phyloP scores from a whole-genome alignment of 2,797 vertebrate genomes.

The Acridotheres tristis region DNA sequence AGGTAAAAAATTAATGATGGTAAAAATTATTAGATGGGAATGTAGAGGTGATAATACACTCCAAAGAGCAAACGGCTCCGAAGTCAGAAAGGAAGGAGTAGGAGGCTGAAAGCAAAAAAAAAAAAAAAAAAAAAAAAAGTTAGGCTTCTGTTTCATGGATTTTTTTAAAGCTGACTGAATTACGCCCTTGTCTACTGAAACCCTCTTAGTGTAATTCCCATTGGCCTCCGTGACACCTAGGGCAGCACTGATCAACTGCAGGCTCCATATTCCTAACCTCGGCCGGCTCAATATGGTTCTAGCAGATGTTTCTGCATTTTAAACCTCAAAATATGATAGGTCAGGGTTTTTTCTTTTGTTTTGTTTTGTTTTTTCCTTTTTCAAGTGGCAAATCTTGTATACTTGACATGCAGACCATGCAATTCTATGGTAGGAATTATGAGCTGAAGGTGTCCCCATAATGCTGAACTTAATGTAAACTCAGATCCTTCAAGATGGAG shows the following conservation, averaged over 20 bases:
- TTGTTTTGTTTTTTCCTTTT: background rate
- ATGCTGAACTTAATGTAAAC: background rate
- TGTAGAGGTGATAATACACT: slow-evolving; percentile 7
- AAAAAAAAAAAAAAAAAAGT: background rate
- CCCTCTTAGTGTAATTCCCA: slow-evolving; percentile 61
- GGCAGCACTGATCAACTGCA: slow-evolving; percentile 63
- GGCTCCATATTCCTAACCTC: slow-evolving; percentile 45
- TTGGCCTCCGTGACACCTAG: slow-evolving; percentile 47
- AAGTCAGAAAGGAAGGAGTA: slow-evolving; percentile 34
- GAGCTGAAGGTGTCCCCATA: background rate
- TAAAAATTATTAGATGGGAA: slow-evolving; percentile 48
- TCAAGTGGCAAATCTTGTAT: slow-evolving; percentile 5
- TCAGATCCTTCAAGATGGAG: slow-evolving; percentile 11
- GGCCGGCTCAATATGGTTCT: slow-evolving; percentile 36
- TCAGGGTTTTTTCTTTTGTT: background rate
- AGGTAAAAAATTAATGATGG: slow-evolving; percentile 38
- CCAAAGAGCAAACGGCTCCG: slow-evolving; percentile 6
- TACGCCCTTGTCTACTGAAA: slow-evolving; percentile 66
- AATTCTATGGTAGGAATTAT: slow-evolving; percentile 30
- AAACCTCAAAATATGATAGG: slow-evolving; percentile 20
- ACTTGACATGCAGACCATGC: background rate
- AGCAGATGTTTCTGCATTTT: slow-evolving; percentile 47
- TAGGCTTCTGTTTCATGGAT: slow-evolving; percentile 46
- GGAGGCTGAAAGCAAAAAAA: background rate
- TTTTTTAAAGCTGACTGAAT: slow-evolving; percentile 57